phyloP scores from a whole-genome alignment of 2,797 vertebrate genomes.

The Sebastes goodei region DNA sequence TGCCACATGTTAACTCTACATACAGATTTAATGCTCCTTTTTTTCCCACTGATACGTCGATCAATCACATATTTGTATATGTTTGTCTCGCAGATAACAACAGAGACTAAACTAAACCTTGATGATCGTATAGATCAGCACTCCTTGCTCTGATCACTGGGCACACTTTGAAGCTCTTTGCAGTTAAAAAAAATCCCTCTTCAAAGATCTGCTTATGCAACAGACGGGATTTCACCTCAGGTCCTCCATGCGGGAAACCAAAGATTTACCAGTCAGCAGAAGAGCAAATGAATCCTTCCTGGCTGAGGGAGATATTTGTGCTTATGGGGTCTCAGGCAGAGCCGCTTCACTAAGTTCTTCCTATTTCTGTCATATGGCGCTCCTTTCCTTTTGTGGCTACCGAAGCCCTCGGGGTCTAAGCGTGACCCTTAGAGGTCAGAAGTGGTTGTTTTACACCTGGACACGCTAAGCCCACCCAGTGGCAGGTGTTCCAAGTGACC shows the following conservation, averaged over 20 bases:
- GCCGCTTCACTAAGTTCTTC: background rate
- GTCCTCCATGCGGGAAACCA: constrained; percentile 40
- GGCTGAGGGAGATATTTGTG: constrained; percentile 42
- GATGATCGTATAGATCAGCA: constrained; percentile 27
- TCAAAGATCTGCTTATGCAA: constrained; percentile 51
- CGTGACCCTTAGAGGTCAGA: constrained; percentile 25
- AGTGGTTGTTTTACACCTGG: constrained; percentile 53
- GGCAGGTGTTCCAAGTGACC: constrained; percentile 44
- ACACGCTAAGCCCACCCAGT: constrained; percentile 35
- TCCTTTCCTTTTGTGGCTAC: background rate
- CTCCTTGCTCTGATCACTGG: constrained; percentile 26
- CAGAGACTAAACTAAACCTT: constrained; percentile 1
- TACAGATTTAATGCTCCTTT: constrained; percentile 8
- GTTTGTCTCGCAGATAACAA: constrained; percentile 14
- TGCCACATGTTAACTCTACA: background rate
- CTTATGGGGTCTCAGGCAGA: constrained; percentile 33
- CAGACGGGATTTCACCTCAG: constrained; percentile 44
- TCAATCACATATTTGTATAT: constrained; percentile 15
- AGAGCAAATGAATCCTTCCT: constrained; percentile 50
- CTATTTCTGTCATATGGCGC: background rate
- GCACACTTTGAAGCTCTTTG: constrained; percentile 42
- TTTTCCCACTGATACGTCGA: background rate
- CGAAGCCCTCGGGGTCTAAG: constrained; percentile 16
- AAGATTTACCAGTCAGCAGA: constrained; percentile 51
- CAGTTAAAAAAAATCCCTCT: constrained; percentile 6